A percentile compares a stretch with the other conserved stretches of the same genome.
Conservation (phyloP, 2,888 invertebrate genomes). For the Lumbricus terrestris region DNA sequence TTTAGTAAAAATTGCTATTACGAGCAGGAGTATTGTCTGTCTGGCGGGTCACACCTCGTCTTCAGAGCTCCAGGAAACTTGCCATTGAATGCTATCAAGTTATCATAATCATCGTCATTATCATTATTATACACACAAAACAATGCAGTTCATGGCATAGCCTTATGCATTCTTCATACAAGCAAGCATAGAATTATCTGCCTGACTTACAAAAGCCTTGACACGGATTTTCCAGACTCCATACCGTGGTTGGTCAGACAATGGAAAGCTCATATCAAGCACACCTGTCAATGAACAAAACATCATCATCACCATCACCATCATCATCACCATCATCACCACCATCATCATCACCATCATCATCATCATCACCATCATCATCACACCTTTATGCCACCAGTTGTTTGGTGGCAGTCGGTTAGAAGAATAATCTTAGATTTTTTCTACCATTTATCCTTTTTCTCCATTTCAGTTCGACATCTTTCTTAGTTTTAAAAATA, state of each 20-base stretch:
- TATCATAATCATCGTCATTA: too few relatives aligned
- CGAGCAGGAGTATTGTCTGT: too few relatives aligned
- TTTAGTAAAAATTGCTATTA: too few relatives aligned
- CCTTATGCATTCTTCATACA: too few relatives aligned
- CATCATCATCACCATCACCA: not conserved
- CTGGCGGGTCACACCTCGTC: too few relatives aligned
- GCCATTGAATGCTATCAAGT: too few relatives aligned
- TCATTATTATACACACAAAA: too few relatives aligned
- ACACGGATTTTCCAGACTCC: conserved; percentile 89
- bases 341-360: conserved; percentile 7
- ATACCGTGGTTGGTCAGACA: conserved; percentile 87
- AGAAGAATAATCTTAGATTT: not conserved
- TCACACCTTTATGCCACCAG: conserved; percentile 50
- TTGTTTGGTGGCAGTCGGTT: conserved; percentile 62
- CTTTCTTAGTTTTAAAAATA: not conserved
- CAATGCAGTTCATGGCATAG: too few relatives aligned
- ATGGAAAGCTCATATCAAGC: conserved; percentile 83
- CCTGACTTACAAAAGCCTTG: conserved; percentile 69
- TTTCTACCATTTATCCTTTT: not conserved
- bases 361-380: conserved; percentile 14
- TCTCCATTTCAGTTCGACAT: not conserved
- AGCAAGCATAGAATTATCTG: too few relatives aligned
- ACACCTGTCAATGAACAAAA: conserved; percentile 66
- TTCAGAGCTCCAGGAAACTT: too few relatives aligned
- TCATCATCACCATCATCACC: conserved; percentile 4